A percentile compares a stretch with the other conserved stretches of the same genome.
Evolutionary conservation across 2,888 invertebrate genomes (phyloP).

Genomic region (Rhagium mordax): DNA sequence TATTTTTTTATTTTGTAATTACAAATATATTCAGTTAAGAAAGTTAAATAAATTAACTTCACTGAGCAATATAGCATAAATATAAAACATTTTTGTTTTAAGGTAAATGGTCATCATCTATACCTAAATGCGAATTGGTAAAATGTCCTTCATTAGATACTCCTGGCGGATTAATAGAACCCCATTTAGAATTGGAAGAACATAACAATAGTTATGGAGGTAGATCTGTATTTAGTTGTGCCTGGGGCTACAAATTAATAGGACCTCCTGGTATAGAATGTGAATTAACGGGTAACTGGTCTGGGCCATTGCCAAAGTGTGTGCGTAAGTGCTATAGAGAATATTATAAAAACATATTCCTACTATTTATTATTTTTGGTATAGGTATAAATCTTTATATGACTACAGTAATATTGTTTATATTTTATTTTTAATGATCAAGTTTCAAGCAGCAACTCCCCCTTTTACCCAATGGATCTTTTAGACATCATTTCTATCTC

Average conservation of each 20-base stretch:
- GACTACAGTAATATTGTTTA: too few species aligned
- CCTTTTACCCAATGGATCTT: too few species aligned
- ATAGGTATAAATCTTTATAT: too few species aligned
- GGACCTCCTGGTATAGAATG: slow-evolving; percentile 87
- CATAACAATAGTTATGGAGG: slow-evolving; percentile 88
- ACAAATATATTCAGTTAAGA: too few species aligned
- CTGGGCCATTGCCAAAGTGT: slow-evolving; percentile 83
- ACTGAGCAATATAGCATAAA: background rate
- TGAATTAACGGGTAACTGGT: slow-evolving; percentile 85
- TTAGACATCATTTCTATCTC: too few species aligned
- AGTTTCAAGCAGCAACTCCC: too few species aligned
- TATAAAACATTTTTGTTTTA: slow-evolving; percentile 37
- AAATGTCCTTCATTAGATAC: slow-evolving; percentile 82
- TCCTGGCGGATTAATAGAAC: slow-evolving; percentile 77
- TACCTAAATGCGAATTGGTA: slow-evolving; percentile 85
- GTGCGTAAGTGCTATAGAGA: slow-evolving; percentile 75
- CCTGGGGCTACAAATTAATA: slow-evolving; percentile 85
- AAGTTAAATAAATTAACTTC: too few species aligned
- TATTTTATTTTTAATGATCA: too few species aligned
- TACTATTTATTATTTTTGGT: too few species aligned
- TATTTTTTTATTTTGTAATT: too few species aligned
- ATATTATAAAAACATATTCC: too few species aligned
- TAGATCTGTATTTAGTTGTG: slow-evolving; percentile 85
- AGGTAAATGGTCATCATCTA: slow-evolving; percentile 85
- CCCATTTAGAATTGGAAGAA: slow-evolving; percentile 83